Percentiles rank a stretch among this genome's conserved stretches.
These are phyloP conservation scores for Petaurus breviceps DNA, from an alignment of 2,113 vertebrate genomes.

Conservation along the genomic window DNA sequence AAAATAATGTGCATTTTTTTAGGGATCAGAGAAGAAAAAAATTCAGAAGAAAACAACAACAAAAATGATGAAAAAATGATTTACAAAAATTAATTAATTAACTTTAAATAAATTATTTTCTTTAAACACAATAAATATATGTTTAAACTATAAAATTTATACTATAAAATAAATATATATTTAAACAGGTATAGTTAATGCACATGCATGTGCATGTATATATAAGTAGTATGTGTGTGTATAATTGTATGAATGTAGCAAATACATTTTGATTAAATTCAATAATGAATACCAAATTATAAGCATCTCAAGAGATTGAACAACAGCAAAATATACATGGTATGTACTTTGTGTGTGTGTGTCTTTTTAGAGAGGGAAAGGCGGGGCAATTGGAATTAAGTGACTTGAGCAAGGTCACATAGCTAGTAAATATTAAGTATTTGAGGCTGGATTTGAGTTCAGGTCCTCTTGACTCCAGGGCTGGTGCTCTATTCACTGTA, in stretches of 20 bases:
- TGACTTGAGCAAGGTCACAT: no score
- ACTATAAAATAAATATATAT: neutral
- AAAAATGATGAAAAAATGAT: neutral
- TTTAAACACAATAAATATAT: neutral
- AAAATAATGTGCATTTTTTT: neutral
- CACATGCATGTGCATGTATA: neutral
- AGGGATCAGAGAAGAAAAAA: neutral
- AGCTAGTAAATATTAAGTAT: no score
- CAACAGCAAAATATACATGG: neutral
- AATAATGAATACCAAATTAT: neutral
- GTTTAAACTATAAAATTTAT: no score
- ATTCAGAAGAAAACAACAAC: neutral
- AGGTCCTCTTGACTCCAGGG: no score
- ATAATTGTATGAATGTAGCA: neutral
- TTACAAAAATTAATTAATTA: neutral
- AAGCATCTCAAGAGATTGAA: neutral
- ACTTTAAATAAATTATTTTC: neutral
- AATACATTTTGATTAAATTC: neutral
- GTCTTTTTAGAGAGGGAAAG: no score
- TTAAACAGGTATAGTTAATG: neutral
- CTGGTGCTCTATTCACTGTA: no score
- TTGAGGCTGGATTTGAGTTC: no score
- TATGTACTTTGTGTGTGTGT: neutral
- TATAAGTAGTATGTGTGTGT: no score
- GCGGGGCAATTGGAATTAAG: no score